Percentiles rank a stretch among this genome's conserved stretches.
phyloP scores from a whole-genome alignment of 2,888 invertebrate genomes.

The Drosophila phalerata region DNA sequence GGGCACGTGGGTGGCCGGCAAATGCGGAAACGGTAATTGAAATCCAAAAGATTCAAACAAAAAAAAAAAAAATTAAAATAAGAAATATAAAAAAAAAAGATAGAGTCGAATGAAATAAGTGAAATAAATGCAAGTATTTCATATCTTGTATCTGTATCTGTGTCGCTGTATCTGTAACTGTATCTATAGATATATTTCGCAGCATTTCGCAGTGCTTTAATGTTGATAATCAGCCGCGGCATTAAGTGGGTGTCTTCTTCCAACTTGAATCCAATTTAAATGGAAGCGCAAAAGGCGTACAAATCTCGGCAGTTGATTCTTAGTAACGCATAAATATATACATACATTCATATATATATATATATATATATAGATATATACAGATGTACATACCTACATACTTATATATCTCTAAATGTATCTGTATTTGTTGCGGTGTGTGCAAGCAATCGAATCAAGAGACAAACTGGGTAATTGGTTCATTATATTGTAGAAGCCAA shows the following conservation, averaged over 20 bases:
- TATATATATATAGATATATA: conserved; percentile 2
- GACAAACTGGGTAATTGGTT: conserved; percentile 81
- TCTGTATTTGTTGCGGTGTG: conserved; percentile 27
- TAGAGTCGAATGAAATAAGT: conserved; percentile 2
- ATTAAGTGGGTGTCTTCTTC: conserved; percentile 67
- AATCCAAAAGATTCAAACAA: conserved; percentile 31
- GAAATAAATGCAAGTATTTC: conserved; percentile 10
- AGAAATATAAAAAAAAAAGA: too few species aligned
- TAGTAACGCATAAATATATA: neutral
- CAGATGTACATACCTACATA: neutral
- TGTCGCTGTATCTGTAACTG: conserved; percentile 6
- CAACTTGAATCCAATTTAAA: conserved; percentile 64
- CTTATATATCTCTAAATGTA: conserved; percentile 24
- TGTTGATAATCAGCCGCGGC: conserved; percentile 34
- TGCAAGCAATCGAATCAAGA: conserved; percentile 77
- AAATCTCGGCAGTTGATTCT: conserved; percentile 30
- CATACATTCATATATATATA: neutral
- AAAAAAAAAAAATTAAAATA: conserved; percentile 27
- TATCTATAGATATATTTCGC: conserved; percentile 6
- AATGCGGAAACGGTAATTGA: conserved; percentile 72
- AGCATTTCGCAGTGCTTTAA: conserved; percentile 33
- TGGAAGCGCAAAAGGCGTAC: conserved; percentile 43
- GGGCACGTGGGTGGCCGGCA: conserved; percentile 66
- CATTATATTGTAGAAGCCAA: conserved; percentile 78
- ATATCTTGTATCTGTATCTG: conserved; percentile 18